Base-by-base conservation (phyloP, 2,113 vertebrate genomes). In the Eublepharis macularius region DNA sequence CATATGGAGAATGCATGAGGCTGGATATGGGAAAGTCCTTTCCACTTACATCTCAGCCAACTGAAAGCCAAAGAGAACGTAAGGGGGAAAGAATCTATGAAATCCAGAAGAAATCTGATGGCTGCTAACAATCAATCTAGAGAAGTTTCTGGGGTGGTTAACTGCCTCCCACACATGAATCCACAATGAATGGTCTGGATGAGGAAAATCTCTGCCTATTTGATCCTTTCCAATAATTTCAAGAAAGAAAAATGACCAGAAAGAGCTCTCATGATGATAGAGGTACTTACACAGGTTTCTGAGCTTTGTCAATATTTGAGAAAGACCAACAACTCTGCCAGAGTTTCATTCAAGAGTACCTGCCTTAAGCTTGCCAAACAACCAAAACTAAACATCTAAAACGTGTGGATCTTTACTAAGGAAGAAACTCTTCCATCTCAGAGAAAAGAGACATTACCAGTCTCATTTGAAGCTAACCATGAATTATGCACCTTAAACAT, bases 11-110 rank as follows among this genome's bases (percentile, higher is more conserved):
- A 36, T 13, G 39, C 4, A 26, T 24, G 41, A 26, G 29, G 36
- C 36, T 57, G 34, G 19, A 34, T 3, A 57, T 39, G 36, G 11
- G 4, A 87, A 60, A 88, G 57, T 0, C 21, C 8, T 8, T 51
- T 5, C 76, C 87, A 70, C 86, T 90, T 84, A 75, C 39, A 63
- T 85, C 76, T 87, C 80, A 69, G 65, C 66, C 79, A 73, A 39
- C 39, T n/a, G 45, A 51, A 81, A 81, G 80, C 4, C 0, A 45
- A 65, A 21, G 76, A 68, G 89, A 86, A 29, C 41, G 80, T 8
- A 76, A 14, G 7, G 26, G 41, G 45, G 39, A 76, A 54, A 85
- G 63, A 34, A 75, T 36, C 66, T 8, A 6, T 7, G 69, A 87
- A 77, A 45, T 14, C 2, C 24, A 29, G 17, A 82, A 70, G 19